These are phyloP conservation scores for Nyctibius bracteatus DNA, from an alignment of 2,113 vertebrate genomes.

Conservation along the genomic window DNA sequence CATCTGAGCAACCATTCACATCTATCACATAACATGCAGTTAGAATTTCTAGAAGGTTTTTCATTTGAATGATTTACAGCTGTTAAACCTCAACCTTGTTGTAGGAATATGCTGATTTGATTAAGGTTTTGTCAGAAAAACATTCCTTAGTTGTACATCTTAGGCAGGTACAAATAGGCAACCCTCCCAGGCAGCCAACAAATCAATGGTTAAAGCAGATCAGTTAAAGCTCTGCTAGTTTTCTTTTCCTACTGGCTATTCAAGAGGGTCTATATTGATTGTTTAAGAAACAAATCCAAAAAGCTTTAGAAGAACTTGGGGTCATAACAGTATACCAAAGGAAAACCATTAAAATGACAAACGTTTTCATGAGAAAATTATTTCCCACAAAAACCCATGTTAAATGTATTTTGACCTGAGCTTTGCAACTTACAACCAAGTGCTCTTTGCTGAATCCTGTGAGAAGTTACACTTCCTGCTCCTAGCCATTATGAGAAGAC, in stretches of 20 bases:
- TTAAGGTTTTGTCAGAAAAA: constrained; percentile 6
- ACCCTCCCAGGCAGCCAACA: neutral
- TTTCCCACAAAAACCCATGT: neutral
- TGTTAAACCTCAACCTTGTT: neutral
- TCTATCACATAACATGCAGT: neutral
- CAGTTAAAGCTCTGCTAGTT: neutral
- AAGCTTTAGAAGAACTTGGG: neutral
- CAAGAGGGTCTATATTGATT: neutral
- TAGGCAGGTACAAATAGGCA: neutral
- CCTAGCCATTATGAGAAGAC: neutral
- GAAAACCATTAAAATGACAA: neutral
- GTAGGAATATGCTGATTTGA: neutral
- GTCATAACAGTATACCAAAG: neutral
- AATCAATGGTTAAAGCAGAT: neutral
- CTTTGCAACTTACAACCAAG: neutral
- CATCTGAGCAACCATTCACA: neutral
- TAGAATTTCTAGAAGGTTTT: neutral
- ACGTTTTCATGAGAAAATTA: neutral
- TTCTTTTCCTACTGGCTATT: neutral
- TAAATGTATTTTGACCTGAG: neutral
- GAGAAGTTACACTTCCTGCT: neutral
- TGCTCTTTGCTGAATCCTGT: neutral
- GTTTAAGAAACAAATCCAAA: neutral
- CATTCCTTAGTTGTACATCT: neutral
- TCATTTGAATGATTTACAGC: neutral